Conservation (phyloP, 2,888 invertebrate species). For the Drosophila anomalata region DNA sequence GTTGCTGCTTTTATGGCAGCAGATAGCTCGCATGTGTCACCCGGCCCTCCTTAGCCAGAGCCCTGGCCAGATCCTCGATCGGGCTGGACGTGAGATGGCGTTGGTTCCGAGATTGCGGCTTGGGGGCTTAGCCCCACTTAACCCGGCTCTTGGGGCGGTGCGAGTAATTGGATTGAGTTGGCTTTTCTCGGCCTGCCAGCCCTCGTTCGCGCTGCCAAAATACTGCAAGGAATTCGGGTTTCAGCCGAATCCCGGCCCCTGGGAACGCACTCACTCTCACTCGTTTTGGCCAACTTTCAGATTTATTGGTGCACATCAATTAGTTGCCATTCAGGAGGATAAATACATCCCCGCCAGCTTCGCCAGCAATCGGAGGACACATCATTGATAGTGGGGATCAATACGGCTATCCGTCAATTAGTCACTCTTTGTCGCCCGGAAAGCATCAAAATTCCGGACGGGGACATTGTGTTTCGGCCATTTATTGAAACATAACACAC, state of each 20-base stretch:
- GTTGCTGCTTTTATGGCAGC: constrained; percentile 73
- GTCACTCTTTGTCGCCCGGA: constrained; percentile 56
- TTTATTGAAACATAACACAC: constrained; percentile 76
- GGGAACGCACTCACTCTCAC: constrained; percentile 26
- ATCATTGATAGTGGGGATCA: constrained; percentile 74
- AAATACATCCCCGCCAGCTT: constrained; percentile 33
- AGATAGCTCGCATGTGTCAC: constrained; percentile 72
- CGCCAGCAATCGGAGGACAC: constrained; percentile 51
- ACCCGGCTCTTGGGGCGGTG: constrained; percentile 44
- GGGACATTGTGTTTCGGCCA: constrained; percentile 23
- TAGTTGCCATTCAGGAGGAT: constrained; percentile 49
- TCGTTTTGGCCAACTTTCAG: constrained; percentile 39
- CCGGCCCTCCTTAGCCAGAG: constrained; percentile 45
- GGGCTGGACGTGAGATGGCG: constrained; percentile 10
- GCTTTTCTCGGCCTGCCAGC: constrained; percentile 15
- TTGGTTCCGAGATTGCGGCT: constrained; percentile 19
- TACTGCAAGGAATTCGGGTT: constrained; percentile 6
- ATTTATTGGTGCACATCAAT: constrained; percentile 74
- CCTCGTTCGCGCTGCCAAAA: constrained; percentile 40
- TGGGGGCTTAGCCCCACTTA: constrained; percentile 62
- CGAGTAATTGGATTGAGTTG: constrained; percentile 60
- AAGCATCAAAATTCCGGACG: constrained; percentile 46
- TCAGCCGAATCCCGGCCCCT: constrained; percentile 4
- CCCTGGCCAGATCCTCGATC: constrained; percentile 19
- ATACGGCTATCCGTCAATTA: constrained; percentile 64